Base-by-base conservation (phyloP, 2,113 vertebrate species). In the Nicator chloris region DNA sequence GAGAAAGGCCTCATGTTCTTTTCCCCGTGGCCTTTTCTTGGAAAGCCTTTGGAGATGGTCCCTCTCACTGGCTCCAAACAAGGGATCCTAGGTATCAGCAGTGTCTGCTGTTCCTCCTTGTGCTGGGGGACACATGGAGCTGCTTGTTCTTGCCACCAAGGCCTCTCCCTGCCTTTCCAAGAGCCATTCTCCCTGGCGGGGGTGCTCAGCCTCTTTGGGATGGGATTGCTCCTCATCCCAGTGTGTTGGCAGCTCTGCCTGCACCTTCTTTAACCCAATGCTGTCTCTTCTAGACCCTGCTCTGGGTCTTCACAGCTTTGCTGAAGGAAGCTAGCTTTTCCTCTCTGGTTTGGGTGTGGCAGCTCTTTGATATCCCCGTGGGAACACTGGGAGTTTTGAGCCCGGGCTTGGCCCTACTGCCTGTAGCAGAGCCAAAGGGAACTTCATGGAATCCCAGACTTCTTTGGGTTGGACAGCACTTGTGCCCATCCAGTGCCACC, bases 361-460 rank as follows among this genome's bases (percentile, higher is more conserved):
- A 6, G 19, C 33, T 60, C 33, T 35, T 24, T 19, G 26, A 13
- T 57, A 10, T 2, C 40, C 6, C 0, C 11, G 7, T 40, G 49
- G 26, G 21, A 18, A 33, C 54, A 13, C 11, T 2, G 26, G 13
- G n/a, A 75, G 13, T 5, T 69, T 57, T 5, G 15, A 59, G 39
- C 9, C 40, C 9, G 35, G 61, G 9, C 40, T 73, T 66, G 31
- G n/a, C 31, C 2, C 1, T 33, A 3, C 11, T 0, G 0, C 42
- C 53, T 54, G 23, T 5, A 37, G 61, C 28, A 56, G 60, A 81
- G 13, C 30, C 4, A 3, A 39, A 57, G n/a, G 16, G 3, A 86
- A 9, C 2, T 30, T 51, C 13, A 60, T 6, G 26, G 15, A 21
- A 68, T 60, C 20, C 28, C n/a, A 31, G 4, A 17, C 1, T 22